Evolutionary conservation across 1,140 invertebrate species (phyloP).

Genomic region (Lerema accius): DNA sequence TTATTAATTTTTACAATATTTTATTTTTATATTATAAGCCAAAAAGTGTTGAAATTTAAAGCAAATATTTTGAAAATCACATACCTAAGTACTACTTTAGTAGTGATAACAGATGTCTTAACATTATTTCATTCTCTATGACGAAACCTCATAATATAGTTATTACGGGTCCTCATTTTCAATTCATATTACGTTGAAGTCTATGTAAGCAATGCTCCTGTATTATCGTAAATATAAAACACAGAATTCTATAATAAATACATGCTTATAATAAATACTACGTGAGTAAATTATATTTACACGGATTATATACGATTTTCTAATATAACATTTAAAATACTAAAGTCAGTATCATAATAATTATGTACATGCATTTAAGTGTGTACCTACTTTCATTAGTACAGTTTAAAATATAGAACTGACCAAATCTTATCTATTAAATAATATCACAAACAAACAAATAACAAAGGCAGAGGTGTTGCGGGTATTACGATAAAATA

Average conservation of each 20-base stretch:
- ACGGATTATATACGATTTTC: neutral
- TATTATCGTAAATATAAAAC: neutral
- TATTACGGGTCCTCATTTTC: neutral
- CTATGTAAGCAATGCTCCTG: neutral
- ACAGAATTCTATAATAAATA: neutral
- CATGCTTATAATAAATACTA: neutral
- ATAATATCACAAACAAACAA: slow-evolving; percentile 22
- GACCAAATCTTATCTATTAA: slow-evolving; percentile 4
- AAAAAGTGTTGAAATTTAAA: too few species aligned
- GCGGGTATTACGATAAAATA: neutral
- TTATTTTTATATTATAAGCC: too few species aligned
- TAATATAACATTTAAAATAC: neutral
- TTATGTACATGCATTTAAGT: neutral
- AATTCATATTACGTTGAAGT: too few species aligned
- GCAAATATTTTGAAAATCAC: too few species aligned
- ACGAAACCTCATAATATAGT: too few species aligned
- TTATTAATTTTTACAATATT: too few species aligned
- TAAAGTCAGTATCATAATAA: neutral
- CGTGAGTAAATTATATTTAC: slow-evolving; percentile 2
- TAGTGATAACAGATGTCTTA: too few species aligned
- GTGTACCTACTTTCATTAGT: neutral
- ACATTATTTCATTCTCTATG: too few species aligned
- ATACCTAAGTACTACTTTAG: too few species aligned
- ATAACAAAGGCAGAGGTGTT: slow-evolving; percentile 2
- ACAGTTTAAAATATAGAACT: slow-evolving; percentile 3